Conservation (phyloP, 2,888 invertebrate species). For the Ptilodon capucinus region DNA sequence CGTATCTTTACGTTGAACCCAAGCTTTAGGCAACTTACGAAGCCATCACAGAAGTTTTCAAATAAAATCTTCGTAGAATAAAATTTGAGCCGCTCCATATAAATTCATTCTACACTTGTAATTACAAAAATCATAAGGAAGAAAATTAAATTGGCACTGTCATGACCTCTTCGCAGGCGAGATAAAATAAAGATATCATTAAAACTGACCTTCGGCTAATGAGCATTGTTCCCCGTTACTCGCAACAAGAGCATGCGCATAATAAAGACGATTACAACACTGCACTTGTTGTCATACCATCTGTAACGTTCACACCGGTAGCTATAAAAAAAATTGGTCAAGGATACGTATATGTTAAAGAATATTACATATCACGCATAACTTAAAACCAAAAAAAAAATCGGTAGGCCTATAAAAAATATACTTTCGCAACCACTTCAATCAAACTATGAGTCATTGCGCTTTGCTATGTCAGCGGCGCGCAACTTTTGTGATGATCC, state of each 20-base stretch:
- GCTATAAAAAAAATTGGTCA: constrained; percentile 51
- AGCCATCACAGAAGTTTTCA: too few species aligned
- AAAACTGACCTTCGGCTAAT: constrained; percentile 45
- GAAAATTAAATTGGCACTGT: background rate
- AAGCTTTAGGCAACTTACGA: too few species aligned
- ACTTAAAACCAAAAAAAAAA: constrained; percentile 1
- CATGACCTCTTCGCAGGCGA: background rate
- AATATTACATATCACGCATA: constrained; percentile 18
- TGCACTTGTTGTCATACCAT: constrained; percentile 37
- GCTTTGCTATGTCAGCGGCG: constrained; percentile 19
- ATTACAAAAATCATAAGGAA: background rate
- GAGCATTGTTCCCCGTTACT: constrained; percentile 44
- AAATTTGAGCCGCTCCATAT: background rate
- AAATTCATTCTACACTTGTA: background rate
- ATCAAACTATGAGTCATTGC: constrained; percentile 20
- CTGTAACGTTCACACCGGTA: constrained; percentile 43
- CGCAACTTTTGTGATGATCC: too few species aligned
- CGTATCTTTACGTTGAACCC: too few species aligned
- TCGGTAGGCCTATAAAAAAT: background rate
- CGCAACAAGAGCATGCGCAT: constrained; percentile 47
- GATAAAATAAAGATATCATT: constrained; percentile 13
- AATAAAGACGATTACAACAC: constrained; percentile 40
- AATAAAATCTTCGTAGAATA: background rate
- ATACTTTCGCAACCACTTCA: constrained; percentile 8
- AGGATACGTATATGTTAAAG: constrained; percentile 42